Base-by-base conservation (phyloP, 1,140 invertebrate genomes). In the Drosophila insularis region DNA sequence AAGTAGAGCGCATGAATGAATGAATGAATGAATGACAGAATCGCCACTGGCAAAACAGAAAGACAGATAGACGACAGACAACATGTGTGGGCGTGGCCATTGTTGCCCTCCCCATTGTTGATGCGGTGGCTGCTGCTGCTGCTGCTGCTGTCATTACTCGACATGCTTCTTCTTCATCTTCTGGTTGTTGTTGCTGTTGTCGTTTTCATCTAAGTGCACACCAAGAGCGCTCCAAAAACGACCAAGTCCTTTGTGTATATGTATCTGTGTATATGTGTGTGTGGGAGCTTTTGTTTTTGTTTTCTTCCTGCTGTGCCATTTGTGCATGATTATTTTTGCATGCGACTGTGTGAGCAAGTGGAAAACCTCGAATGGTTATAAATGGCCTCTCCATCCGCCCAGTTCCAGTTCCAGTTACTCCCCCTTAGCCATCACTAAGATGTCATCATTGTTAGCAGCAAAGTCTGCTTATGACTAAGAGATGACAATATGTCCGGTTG, bases 171-270 rank as follows among this genome's bases (percentile, higher is more conserved):
- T 60, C 37, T 55, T 74, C 55, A 71, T 79, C 65, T 60, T 69
- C 62, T 59, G 77, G 70, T 58, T 77, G 63, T 61, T 63, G 65
- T 37, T 68, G 81, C 5, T 86, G 40, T 2, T 50, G 43, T 21
- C 84, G 85, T 89, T 87, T 87, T 79, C 84, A 81, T 86, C 79
- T 86, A 86, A 86, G 82, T 86, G 82, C 82, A 86, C 80, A 78
- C 79, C 65, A 87, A 86, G 84, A 74, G 80, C 84, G 84, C 84
- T 86, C 82, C 67, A 84, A 76, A 65, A 73, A 54, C 63, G 63
- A 63, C 72, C 63, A 74, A 81, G 79, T 86, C 81, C 60, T 40
- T 76, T 70, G 60, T 63, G 53, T 67, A 54, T 46, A 21, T 56
- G 27, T 21, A 27, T 37, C 19, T 65, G 75, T 82, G 74, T 78